Conservation (phyloP, 2,113 vertebrate genomes). For the Micronycteris hirsuta region DNA sequence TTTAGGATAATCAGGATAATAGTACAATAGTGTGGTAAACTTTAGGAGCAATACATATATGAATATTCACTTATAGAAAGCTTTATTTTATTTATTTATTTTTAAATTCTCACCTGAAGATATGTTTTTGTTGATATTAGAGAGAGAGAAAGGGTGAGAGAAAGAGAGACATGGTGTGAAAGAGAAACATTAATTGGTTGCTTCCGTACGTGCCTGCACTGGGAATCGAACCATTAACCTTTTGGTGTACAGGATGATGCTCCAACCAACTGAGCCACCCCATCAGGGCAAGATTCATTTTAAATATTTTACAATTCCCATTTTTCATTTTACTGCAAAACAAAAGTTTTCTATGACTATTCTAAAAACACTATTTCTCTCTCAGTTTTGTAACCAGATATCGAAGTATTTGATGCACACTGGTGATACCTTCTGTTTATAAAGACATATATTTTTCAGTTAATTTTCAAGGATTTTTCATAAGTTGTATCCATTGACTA, state of each 20-base stretch:
- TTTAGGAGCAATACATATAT: background rate
- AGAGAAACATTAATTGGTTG: too few species aligned
- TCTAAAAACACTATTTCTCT: background rate
- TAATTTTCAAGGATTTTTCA: constrained; percentile 1
- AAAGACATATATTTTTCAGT: background rate
- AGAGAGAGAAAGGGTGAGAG: too few species aligned
- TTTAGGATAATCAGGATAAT: background rate
- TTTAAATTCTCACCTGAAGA: too few species aligned
- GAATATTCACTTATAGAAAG: background rate
- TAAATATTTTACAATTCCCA: background rate
- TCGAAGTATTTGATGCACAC: background rate
- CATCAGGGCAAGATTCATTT: background rate
- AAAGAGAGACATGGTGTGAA: too few species aligned
- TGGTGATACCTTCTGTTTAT: background rate
- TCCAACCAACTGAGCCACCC: too few species aligned
- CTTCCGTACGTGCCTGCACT: too few species aligned
- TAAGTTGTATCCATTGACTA: background rate
- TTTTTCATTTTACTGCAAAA: background rate
- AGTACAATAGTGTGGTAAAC: background rate
- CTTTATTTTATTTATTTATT: background rate
- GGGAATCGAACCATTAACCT: too few species aligned
- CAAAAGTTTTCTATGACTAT: background rate
- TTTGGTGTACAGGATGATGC: too few species aligned
- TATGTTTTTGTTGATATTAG: too few species aligned
- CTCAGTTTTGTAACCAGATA: background rate